Base-by-base conservation (phyloP, 2,888 invertebrate genomes). In the Eilema depressum region DNA sequence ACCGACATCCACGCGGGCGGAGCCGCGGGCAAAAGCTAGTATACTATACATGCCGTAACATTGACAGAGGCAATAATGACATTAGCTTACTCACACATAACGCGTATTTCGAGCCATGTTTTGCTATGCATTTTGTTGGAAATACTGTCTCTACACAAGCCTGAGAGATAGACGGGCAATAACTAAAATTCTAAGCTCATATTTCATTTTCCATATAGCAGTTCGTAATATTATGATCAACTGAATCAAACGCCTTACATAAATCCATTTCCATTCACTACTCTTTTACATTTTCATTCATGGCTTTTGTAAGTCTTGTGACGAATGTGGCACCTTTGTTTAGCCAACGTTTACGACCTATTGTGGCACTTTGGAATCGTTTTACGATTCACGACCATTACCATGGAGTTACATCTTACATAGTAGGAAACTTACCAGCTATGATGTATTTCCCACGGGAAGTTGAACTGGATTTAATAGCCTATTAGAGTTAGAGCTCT, bases 331-430 rank as follows among this genome's bases (percentile, higher is more conserved):
- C 68, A 73, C 68, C 71, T 74, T 65, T 69, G 70, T 75, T 79
- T 74, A 53, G 56, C n/a, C 65, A 56, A 68, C 60, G 59, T 82
- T 82, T 69, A 82, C 76, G 79, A 78, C 71, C 65, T 60, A 77
- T 80, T 82, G 77, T 82, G 63, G 63, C 28, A 68, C 57, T 72
- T 69, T 60, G 71, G 71, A 77, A 77, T 67, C 71, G 67, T 62
- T 70, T 66, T 73, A 68, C 70, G 69, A 81, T 78, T 73, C 63
- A 62, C 66, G 64, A 71, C 60, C 65, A 70, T 74, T 74, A 77
- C 64, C 70, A 68, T 71, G 63, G 53, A 65, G 41, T 74, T 70
- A 76, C 71, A 61, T 26, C 63, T 63, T 70, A 66, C 60, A 56
- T 68, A 61, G 65, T 53, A 30, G 1, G 41, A 41, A 17, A 23